Base-by-base conservation (phyloP, 1,140 invertebrate genomes). In the Drusus annulatus region DNA sequence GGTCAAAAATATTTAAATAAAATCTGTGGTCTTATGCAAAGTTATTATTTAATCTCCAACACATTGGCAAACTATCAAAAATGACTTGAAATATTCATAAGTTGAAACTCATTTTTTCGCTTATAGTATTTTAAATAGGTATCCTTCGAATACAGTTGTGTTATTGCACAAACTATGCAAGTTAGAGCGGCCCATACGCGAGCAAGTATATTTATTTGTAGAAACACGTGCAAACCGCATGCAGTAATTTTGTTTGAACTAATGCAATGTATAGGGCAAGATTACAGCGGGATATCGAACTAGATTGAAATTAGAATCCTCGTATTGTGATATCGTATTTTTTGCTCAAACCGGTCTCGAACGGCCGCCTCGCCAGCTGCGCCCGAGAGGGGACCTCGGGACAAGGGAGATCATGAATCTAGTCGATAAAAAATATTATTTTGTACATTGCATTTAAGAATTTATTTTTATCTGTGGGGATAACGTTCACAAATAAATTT, bases 261-360 rank as follows among this genome's bases (percentile, higher is more conserved):
- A 71, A 51, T 52, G 68, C 68, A 71, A 71, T 52, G 68, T 45
- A 71, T 28, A 52, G 45, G 68, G 68, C 50, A 71, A 71, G 68
- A 71, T 71, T 71, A 71, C 68, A 71, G 68, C 13, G 19, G 58
- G 75, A 76, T 76, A 76, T 62, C 56, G 56, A 76, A 76, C 75
- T 50, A 76, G 75, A 76, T 76, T 76, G 75, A 76, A 76, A 76
- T 76, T 76, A 76, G 75, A 63, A 76, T 76, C 75, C 75, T 76
- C 75, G 75, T 76, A 76, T 76, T 76, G 75, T 76, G 75, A 76
- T 76, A 65, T 17, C 50, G 56, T 36, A 76, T 76, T 76, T 76
- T 71, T 76, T 50, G 17, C 60, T n/a, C 31, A 65, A 76, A 76
- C 75, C 75, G 60, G 75, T 76, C 75, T 76, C 17, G 75, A 76